Base-by-base conservation (phyloP, 2,797 vertebrate species). In the Spinus olivaceus region DNA sequence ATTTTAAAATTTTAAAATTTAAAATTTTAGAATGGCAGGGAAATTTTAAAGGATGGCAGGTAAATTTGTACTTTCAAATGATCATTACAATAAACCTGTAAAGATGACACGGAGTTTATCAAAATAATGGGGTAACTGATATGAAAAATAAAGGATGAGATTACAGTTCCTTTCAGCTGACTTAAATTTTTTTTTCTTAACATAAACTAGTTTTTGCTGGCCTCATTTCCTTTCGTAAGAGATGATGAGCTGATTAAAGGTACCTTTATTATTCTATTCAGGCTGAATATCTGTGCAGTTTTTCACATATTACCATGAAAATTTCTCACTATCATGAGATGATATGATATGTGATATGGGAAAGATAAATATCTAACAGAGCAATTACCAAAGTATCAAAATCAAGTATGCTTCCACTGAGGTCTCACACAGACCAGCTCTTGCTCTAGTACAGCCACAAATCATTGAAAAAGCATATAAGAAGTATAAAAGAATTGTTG, bases 361-460 rank as follows among this genome's bases (percentile, higher is more conserved):
- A 77, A 76, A 88, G 76, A 93, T 76, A 86, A 86, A 84, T 91
- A 90, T 60, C 63, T 60, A 92, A 41, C 44, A 91, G 44, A 60
- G 16, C 90, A 83, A 91, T 91, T 92, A 86, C 59, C 51, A 66
- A 30, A 80, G 41, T 87, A 71, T 94, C 41, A 53, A 61, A 67
- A 87, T 88, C 72, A 80, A 78, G 27, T 59, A 6, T 63, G 14
- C 50, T 93, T 91, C 54, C 44, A 76, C 35, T 39, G 63, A 83
- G 41, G 13, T 72, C 64, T 89, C 61, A 25, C 60, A 50, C 9
- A 67, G 65, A 61, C 37, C 42, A 59, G 19, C 69, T 78, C 79
- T 91, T 88, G 59, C n/a, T 63, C 56, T n/a, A 61, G 25, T 74
- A 39, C 15, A 67, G 61, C 42, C 41, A 61, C 64, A 78, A 91